Conservation (phyloP, 2,797 vertebrate species). For the Hephaestus fuliginosus region DNA sequence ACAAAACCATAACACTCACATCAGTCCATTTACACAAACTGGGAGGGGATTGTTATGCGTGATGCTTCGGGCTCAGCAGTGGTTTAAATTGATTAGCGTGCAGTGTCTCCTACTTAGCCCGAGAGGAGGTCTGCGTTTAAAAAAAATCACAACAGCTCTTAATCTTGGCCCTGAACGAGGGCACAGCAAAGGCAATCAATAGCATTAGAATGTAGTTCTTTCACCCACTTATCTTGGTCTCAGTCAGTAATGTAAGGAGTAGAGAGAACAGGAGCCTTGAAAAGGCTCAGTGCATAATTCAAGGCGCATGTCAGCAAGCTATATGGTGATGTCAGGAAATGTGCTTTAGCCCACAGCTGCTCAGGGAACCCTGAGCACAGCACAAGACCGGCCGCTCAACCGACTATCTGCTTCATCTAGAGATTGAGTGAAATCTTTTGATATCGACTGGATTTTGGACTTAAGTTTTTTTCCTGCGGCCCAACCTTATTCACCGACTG, state of each 20-base stretch:
- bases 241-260: constrained; percentile 60
- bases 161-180: constrained; percentile 73
- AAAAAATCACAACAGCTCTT: constrained; percentile 76
- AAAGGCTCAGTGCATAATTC: constrained; percentile 55
- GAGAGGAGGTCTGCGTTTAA: constrained; percentile 67
- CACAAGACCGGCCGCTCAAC: constrained; percentile 32
- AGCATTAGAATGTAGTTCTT: constrained; percentile 72
- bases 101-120: constrained; percentile 56
- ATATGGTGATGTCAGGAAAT: constrained; percentile 50
- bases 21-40: constrained; percentile 35
- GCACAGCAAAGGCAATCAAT: constrained; percentile 76
- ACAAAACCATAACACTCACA: constrained; percentile 25
- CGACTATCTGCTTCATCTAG: constrained; percentile 32
- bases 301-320: constrained; percentile 57
- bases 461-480: constrained; percentile 60
- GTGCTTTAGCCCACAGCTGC: constrained; percentile 27
- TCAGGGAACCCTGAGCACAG: constrained; percentile 30
- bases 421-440: constrained; percentile 63
- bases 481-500: constrained; percentile 68
- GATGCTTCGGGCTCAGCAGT: constrained; percentile 56
- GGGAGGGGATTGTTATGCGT: constrained; percentile 22
- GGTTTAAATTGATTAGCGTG: constrained; percentile 70
- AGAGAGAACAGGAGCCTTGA: constrained; percentile 34
- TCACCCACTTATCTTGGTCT: constrained; percentile 74
- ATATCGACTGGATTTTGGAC: constrained; percentile 63